Conservation (phyloP, 2,888 invertebrate genomes). For the Oligia latruncula region DNA sequence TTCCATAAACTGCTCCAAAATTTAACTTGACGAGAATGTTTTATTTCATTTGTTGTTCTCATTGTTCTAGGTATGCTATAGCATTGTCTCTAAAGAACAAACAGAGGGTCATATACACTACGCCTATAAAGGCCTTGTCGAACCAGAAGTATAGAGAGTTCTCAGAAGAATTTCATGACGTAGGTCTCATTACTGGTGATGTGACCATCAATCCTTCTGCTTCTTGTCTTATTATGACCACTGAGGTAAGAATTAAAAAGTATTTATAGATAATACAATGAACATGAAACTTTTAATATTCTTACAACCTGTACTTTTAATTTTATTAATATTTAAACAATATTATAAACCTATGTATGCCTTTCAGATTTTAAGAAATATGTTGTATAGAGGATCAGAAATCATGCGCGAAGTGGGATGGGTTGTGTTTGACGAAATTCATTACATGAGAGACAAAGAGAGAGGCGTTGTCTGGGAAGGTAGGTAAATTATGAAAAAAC, state of each 20-base stretch:
- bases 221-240: conserved; percentile 99
- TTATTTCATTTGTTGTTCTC: no score
- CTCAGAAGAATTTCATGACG: conserved; percentile 98
- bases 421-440: conserved; percentile 99
- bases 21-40: neutral
- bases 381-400: conserved; percentile 99
- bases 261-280: neutral
- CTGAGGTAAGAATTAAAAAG: conserved; percentile 93
- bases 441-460: conserved; percentile 99
- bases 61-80: conserved; percentile 94
- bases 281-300: neutral
- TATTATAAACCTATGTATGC: conserved; percentile 11
- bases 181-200: conserved; percentile 99
- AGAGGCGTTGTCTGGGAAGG: conserved; percentile 99
- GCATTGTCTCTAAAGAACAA: conserved; percentile 98
- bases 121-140: conserved; percentile 99
- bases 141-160: conserved; percentile 99
- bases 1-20: neutral
- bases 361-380: conserved; percentile 97
- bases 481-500: conserved; percentile 62
- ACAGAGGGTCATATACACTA: conserved; percentile 99
- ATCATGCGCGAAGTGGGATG: conserved; percentile 99
- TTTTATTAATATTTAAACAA: neutral
- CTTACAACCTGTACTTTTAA: neutral
- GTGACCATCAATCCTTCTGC: conserved; percentile 99